Base-by-base conservation (phyloP, 2,113 vertebrate genomes). In the Trematocara stigmaticum region DNA sequence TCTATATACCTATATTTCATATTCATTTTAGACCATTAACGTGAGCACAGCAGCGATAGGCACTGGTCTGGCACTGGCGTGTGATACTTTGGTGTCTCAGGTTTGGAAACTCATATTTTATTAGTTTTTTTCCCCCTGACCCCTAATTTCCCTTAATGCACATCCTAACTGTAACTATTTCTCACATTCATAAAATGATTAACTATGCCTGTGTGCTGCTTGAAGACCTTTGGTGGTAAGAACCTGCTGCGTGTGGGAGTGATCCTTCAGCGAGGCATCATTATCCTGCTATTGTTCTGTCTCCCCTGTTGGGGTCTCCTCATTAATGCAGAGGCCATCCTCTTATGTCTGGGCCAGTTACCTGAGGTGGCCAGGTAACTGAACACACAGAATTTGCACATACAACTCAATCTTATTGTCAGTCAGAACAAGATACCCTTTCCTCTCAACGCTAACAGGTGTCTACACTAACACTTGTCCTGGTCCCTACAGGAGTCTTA, bases 301-400 rank as follows among this genome's bases (percentile, higher is more conserved):
- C 95, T 99, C 31, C 98, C 98, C 15, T 99, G 98, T 95, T 99
- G 98, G 97, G 97, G 96, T 0, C 61, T 99, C 66, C 97, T 99
- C 83, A 84, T 99, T 87, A 99, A 99, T 88, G 97, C 98, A 0
- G 89, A 98, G 86, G 79, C 78, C 23, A 91, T 99, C 64, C 94
- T 99, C 55, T 93, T 97, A 26, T 95, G 97, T 55, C 76, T 97
- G 92, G 91, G 85, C 16, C 98, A 99, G 94, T n/a, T n/a, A n/a
- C 97, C 97, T 0, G 94, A 96, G 7, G 97, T 99, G 89, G 93
- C 97, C 92, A 97, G 97, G 98, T 99, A 89, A 88, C 47, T 97
- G 82, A 99, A 98, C 90, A 87, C 97, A 23, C 42, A 20, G 23
- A 15, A 71, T n/a, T 23, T 1, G 93, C 96, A 76, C 26, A 76